Evolutionary conservation across 2,797 vertebrate genomes (phyloP).

Genomic region (Paratrypauchen microcephalus): DNA sequence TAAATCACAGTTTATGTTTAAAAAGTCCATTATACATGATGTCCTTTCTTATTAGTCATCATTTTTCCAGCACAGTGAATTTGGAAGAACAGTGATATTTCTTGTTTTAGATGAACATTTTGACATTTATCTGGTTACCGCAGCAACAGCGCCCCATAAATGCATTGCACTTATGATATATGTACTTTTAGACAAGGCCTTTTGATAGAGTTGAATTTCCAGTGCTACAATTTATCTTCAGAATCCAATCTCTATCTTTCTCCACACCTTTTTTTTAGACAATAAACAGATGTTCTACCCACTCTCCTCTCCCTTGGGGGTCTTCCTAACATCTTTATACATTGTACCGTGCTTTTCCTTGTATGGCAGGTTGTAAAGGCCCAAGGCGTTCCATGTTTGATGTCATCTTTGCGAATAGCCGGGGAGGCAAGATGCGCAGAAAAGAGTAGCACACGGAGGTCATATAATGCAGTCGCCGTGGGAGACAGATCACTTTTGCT

Average conservation of each 20-base stretch:
- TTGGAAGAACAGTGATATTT: neutral
- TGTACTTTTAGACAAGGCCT: neutral
- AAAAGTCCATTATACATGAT: neutral
- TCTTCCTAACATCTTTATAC: neutral
- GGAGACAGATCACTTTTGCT: conserved; percentile 35
- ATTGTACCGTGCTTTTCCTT: neutral
- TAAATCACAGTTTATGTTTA: conserved; percentile 9
- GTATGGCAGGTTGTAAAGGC: neutral
- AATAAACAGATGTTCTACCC: conserved; percentile 12
- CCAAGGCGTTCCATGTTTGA: conserved; percentile 21
- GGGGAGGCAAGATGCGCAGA: neutral
- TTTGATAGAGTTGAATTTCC: conserved; percentile 2
- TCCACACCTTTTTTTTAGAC: conserved; percentile 7
- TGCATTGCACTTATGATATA: conserved; percentile 1
- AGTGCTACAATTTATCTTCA: conserved; percentile 10
- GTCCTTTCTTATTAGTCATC: neutral
- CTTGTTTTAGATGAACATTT: neutral
- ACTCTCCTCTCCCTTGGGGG: neutral
- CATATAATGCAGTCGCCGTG: conserved; percentile 29
- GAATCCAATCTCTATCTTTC: conserved; percentile 2
- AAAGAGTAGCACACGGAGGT: conserved; percentile 36
- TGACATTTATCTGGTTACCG: conserved; percentile 6
- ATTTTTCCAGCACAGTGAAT: neutral
- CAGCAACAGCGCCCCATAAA: neutral
- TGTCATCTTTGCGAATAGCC: conserved; percentile 34